Evolutionary conservation across 1,140 invertebrate species (phyloP).

Genomic region (Zaprionus kolodkinae): DNA sequence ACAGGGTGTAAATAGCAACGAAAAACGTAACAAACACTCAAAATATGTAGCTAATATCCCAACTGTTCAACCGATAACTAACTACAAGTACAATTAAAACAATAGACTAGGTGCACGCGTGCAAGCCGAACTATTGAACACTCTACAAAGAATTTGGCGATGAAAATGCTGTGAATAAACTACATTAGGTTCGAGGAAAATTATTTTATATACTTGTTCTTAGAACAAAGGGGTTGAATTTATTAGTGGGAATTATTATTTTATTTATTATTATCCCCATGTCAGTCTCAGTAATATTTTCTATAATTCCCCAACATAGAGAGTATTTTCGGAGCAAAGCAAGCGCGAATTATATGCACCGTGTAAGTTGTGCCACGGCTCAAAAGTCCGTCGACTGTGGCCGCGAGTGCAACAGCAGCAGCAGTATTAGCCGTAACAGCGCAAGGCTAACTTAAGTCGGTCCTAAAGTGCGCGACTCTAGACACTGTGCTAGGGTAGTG

Average conservation of each 20-base stretch:
- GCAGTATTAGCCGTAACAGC: constrained; percentile 16
- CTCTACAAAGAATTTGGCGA: not conserved
- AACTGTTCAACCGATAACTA: constrained; percentile 10
- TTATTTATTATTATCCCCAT: too few relatives aligned
- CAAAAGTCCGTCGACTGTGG: constrained; percentile 51
- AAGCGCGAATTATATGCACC: constrained; percentile 53
- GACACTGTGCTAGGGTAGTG: constrained; percentile 22
- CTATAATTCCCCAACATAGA: not conserved
- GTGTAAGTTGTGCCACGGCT: constrained; percentile 32
- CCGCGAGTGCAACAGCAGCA: constrained; percentile 58
- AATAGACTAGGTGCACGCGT: not conserved
- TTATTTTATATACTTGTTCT: not conserved
- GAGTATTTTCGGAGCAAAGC: not conserved
- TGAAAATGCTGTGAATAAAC: not conserved
- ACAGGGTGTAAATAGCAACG: constrained; percentile 11
- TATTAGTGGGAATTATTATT: too few relatives aligned
- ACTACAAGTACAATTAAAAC: constrained; percentile 22
- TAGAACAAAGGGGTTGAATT: too few relatives aligned
- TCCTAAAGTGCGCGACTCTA: constrained; percentile 29
- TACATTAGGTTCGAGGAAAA: not conserved
- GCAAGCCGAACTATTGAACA: not conserved
- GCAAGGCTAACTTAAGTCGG: not conserved
- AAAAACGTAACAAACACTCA: constrained; percentile 12
- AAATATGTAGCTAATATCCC: constrained; percentile 16
- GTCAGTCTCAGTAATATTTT: not conserved